Conservation (phyloP, 2,113 vertebrate genomes). For the Perccottus glenii region DNA sequence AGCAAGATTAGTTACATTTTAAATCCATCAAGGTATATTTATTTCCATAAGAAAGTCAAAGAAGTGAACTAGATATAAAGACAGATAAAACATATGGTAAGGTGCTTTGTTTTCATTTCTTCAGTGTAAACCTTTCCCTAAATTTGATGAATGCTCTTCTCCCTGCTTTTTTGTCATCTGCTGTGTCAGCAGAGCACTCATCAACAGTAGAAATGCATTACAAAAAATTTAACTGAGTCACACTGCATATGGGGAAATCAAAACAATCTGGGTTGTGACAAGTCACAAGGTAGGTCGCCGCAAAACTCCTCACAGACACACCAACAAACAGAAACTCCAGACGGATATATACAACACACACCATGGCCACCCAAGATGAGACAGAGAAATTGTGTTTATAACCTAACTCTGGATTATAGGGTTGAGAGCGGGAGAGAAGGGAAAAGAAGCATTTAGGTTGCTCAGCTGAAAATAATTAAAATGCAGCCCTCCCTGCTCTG, state of each 20-base stretch:
- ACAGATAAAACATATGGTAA: neutral
- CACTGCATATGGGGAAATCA: constrained; percentile 19
- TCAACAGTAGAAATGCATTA: neutral
- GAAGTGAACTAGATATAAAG: too few species aligned
- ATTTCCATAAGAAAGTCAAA: neutral
- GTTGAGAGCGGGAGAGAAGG: constrained; percentile 39
- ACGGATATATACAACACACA: constrained; percentile 45
- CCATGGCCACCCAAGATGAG: constrained; percentile 79
- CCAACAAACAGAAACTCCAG: constrained; percentile 44
- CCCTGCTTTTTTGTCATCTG: neutral
- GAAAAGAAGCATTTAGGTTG: constrained; percentile 51
- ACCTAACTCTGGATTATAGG: constrained; percentile 80
- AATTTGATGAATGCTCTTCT: constrained; percentile 3
- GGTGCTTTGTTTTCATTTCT: constrained; percentile 16
- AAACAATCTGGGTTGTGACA: constrained; percentile 23
- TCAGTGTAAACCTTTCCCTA: neutral
- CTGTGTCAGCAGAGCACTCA: constrained; percentile 7
- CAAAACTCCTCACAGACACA: constrained; percentile 21
- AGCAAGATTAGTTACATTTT: neutral
- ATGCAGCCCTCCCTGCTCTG: constrained; percentile 43
- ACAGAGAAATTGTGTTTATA: constrained; percentile 74
- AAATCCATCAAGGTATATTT: neutral
- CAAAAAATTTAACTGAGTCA: constrained; percentile 1
- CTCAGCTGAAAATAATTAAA: constrained; percentile 84
- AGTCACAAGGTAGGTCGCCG: constrained; percentile 15